Conservation (phyloP, 2,888 invertebrate genomes). For the Leptinotarsa peninsularis region DNA sequence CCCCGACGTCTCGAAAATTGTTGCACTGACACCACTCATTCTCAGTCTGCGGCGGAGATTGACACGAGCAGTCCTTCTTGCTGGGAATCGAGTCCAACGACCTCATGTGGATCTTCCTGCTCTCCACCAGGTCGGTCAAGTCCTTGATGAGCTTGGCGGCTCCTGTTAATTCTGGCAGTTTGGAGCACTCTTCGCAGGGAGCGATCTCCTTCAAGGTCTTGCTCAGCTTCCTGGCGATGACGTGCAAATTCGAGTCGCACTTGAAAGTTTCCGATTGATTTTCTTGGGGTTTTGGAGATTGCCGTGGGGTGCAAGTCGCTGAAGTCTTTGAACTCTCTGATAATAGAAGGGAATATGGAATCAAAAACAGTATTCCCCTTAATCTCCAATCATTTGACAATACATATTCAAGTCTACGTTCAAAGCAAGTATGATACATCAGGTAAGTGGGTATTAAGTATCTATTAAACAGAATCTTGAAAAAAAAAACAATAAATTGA, state of each 20-base stretch:
- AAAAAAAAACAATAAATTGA: no score
- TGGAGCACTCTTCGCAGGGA: slow-evolving; percentile 54
- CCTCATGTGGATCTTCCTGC: slow-evolving; percentile 39
- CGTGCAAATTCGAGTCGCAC: slow-evolving; percentile 52
- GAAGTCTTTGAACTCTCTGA: not conserved
- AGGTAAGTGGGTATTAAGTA: no score
- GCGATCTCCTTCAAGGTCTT: slow-evolving; percentile 55
- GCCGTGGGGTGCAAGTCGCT: not conserved
- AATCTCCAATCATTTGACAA: no score
- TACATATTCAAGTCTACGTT: no score
- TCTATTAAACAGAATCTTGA: no score
- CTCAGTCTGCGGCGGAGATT: slow-evolving; percentile 37
- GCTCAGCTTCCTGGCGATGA: slow-evolving; percentile 59
- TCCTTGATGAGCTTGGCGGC: slow-evolving; percentile 59
- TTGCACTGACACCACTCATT: slow-evolving; percentile 38
- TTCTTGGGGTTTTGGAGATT: not conserved
- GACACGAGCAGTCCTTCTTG: slow-evolving; percentile 40
- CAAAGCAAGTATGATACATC: no score
- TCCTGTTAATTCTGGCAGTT: slow-evolving; percentile 56
- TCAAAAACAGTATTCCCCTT: not conserved
- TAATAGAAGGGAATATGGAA: not conserved
- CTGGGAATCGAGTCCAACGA: slow-evolving; percentile 15
- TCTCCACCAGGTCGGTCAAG: slow-evolving; percentile 58
- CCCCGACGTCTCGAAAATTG: slow-evolving; percentile 33
- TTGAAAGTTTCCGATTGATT: slow-evolving; percentile 27